Evolutionary conservation across 2,888 invertebrate genomes (phyloP).

Genomic region (Azorinus chamasolen): DNA sequence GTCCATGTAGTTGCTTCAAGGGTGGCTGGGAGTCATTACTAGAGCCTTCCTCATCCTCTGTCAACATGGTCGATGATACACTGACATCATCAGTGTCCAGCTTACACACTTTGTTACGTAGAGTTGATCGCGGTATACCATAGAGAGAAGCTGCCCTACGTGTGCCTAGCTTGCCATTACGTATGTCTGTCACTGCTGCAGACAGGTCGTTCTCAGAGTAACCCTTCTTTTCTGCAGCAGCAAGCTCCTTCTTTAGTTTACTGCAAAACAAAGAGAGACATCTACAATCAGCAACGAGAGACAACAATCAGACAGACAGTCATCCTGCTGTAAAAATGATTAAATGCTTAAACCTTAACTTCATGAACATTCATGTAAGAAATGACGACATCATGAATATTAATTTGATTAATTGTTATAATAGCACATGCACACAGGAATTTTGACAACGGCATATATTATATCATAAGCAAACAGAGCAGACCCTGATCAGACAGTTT

Average conservation of each 20-base stretch:
- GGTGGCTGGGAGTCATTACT: conserved; percentile 29
- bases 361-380: too few species aligned
- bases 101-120: conserved; percentile 94
- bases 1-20: conserved; percentile 2
- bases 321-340: too few species aligned
- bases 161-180: conserved; percentile 96
- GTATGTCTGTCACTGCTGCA: conserved; percentile 97
- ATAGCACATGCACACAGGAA: too few species aligned
- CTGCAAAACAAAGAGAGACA: conserved; percentile 19
- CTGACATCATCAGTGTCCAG: conserved; percentile 79
- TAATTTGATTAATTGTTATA: too few species aligned
- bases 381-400: too few species aligned
- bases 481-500: too few species aligned
- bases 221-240: conserved; percentile 83
- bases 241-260: conserved; percentile 14
- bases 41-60: conserved; percentile 34
- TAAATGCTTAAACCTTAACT: too few species aligned
- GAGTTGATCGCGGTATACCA: conserved; percentile 98
- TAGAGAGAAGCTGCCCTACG: conserved; percentile 97
- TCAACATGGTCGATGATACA: not conserved
- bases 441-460: too few species aligned
- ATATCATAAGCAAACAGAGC: too few species aligned
- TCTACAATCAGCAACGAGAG: too few species aligned
- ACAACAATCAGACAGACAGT: too few species aligned
- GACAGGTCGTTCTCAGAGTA: conserved; percentile 99